Conservation (phyloP, 2,113 vertebrate species). For the Austrofundulus limnaeus region DNA sequence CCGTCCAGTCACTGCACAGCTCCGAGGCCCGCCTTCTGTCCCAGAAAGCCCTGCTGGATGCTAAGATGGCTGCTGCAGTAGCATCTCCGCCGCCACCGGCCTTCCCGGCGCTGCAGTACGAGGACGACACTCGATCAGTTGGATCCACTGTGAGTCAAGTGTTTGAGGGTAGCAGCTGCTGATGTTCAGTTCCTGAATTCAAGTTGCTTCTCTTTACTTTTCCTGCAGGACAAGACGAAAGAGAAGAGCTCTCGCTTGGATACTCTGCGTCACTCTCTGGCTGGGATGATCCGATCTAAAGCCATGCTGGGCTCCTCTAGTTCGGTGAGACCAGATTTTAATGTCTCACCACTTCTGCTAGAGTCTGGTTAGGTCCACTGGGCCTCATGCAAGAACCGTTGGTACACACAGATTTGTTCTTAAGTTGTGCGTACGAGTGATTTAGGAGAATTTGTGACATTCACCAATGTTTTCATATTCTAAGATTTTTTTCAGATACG, state of each 20-base stretch:
- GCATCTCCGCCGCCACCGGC: conserved; percentile 87
- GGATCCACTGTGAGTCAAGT: conserved; percentile 85
- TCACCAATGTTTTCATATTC: too few species aligned
- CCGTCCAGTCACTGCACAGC: conserved; percentile 89
- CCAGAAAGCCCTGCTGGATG: conserved; percentile 90
- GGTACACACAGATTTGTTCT: too few species aligned
- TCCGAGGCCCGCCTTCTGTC: conserved; percentile 87
- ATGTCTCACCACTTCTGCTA: too few species aligned
- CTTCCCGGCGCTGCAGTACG: conserved; percentile 89
- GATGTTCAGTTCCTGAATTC: background rate
- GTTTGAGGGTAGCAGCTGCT: background rate
- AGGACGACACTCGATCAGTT: conserved; percentile 93
- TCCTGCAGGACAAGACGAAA: conserved; percentile 86
- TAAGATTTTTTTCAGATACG: too few species aligned
- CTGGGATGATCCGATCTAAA: conserved; percentile 93
- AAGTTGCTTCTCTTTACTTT: background rate
- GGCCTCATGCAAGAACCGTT: too few species aligned
- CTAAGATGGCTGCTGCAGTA: conserved; percentile 81
- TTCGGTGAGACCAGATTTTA: conserved; percentile 85
- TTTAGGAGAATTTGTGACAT: too few species aligned
- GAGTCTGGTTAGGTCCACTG: too few species aligned
- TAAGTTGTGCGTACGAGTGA: too few species aligned
- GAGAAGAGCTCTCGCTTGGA: conserved; percentile 94
- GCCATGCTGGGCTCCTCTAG: conserved; percentile 85
- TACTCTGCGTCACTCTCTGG: conserved; percentile 93